Conservation (phyloP, 2,113 vertebrate genomes). For the Crotophaga sulcirostris region DNA sequence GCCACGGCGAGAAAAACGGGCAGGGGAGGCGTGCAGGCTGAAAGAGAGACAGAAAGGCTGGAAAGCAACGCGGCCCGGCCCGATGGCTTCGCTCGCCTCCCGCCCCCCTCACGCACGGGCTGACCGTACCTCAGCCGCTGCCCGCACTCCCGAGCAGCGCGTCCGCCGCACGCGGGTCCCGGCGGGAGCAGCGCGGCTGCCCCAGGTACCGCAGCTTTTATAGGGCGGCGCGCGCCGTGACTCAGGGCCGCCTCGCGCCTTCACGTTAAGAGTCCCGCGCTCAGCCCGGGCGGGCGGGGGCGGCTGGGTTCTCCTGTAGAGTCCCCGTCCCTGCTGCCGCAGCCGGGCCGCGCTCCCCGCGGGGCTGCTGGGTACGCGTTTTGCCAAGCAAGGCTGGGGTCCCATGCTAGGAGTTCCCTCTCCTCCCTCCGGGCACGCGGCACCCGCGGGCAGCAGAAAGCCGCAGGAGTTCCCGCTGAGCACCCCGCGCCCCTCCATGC, state of each 20-base stretch:
- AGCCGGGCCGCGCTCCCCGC: too few relatives aligned
- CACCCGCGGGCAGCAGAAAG: not conserved
- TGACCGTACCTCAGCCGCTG: too few relatives aligned
- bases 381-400: not conserved
- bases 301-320: not conserved
- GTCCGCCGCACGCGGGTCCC: too few relatives aligned
- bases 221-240: constrained; percentile 66
- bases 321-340: too few relatives aligned
- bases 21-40: not conserved
- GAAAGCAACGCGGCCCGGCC: not conserved
- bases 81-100: too few relatives aligned
- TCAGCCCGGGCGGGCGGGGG: not conserved
- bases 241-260: constrained; percentile 61
- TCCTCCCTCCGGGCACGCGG: not conserved
- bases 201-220: constrained; percentile 69
- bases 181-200: not conserved
- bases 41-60: not conserved
- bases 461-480: not conserved
- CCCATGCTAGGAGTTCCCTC: not conserved
- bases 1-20: not conserved
- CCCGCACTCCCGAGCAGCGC: too few relatives aligned
- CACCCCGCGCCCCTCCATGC: not conserved
- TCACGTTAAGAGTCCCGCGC: constrained; percentile 81
- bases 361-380: not conserved
- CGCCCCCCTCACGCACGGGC: too few relatives aligned